Evolutionary conservation across 2,113 vertebrate species (phyloP), one percentile per base, ranked within the genome.

Genomic region (Connochaetes taurinus): DNA sequence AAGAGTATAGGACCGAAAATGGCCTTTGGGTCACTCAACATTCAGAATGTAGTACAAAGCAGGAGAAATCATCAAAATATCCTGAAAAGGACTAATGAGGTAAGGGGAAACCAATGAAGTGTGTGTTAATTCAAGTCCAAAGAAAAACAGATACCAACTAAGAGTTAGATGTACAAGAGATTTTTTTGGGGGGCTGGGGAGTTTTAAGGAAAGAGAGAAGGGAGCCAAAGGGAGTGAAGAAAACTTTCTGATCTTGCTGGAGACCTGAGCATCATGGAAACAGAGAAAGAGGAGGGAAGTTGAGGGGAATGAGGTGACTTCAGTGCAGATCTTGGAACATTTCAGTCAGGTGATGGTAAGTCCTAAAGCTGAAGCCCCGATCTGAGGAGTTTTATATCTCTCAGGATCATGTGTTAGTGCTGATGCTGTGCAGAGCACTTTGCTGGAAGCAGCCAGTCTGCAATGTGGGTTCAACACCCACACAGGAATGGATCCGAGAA

Each of bases 111-210:
- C 9, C 64, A 74, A 19, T 31, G 16, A 27, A 52, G 12, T n/a
- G 25, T 64, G 21, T 47, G 3, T 71, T 82, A 25, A 57, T 71
- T 94, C 8, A 3, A 64, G 7, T 47, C 78, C 16, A 16, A 43
- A 58, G 50, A 21, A 27, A 90, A 83, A 16, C 43, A 83, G 60
- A 83, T 31, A 57, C 1, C 52, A 90, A 78, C 16, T 31, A 60
- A 47, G 7, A 43, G 55, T 74, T 83, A 50, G 52, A 31, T 50
- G 14, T 7, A 58, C 2, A 33, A 74, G 33, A 84, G 62, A 43
- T 7, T 43, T 52, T 12, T 1, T 3, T 3, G 47, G 27, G 57
- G 27, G 2, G 1, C 1, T 33, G n/a, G n/a, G 10, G 67, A 40
- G 15, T 67, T 92, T 85, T 47, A 89, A 90, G 40, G 23, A 40